Conservation (phyloP, 2,888 invertebrate genomes). For the Cephus runcator region DNA sequence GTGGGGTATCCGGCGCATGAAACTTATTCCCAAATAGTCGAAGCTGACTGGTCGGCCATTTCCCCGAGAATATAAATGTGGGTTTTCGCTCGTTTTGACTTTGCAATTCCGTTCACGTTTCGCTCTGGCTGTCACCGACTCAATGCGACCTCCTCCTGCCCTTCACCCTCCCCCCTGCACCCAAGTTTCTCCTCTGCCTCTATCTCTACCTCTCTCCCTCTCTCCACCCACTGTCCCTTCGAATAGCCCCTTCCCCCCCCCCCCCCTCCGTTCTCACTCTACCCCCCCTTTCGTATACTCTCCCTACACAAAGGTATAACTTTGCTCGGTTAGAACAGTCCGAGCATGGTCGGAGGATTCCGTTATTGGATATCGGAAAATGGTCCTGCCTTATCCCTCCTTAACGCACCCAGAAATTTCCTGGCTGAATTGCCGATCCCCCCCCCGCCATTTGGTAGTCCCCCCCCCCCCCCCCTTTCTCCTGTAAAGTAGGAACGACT, state of each 20-base stretch:
- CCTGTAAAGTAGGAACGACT: not conserved
- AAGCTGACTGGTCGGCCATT: not conserved
- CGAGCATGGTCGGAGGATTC: constrained; percentile 3
- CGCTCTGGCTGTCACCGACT: constrained; percentile 19
- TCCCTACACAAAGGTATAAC: constrained; percentile 3
- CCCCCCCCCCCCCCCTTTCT: not conserved
- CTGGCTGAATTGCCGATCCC: not conserved
- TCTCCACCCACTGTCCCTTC: not conserved
- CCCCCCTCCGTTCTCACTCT: not conserved
- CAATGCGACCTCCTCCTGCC: constrained; percentile 10
- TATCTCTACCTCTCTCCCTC: not conserved
- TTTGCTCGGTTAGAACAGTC: constrained; percentile 7
- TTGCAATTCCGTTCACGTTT: constrained; percentile 43
- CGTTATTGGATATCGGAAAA: constrained; percentile 24
- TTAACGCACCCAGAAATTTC: constrained; percentile 2
- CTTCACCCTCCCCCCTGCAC: not conserved
- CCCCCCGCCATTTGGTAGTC: not conserved
- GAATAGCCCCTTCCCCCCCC: not conserved
- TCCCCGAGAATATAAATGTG: constrained; percentile 38
- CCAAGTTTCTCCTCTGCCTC: not conserved
- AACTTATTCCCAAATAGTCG: not conserved
- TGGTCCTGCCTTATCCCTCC: constrained; percentile 3
- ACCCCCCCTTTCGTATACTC: not conserved
- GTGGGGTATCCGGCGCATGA: not conserved
- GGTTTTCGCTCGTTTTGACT: constrained; percentile 26